These are phyloP conservation scores for Cololabis saira DNA, from an alignment of 2,113 vertebrate genomes.

Conservation along the genomic window DNA sequence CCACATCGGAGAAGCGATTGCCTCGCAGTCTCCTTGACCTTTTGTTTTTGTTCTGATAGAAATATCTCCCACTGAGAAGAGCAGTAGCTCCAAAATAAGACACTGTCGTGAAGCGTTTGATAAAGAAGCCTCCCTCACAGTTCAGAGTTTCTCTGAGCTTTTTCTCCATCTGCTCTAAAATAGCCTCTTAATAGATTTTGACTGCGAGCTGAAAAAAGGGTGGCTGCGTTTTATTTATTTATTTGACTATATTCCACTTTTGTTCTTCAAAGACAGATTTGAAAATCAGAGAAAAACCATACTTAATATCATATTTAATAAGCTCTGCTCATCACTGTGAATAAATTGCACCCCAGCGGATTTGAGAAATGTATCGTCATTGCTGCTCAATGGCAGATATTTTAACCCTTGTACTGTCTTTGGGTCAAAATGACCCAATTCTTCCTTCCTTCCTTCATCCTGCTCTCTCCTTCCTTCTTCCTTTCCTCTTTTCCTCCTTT, in stretches of 20 bases:
- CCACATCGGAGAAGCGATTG: slow-evolving; percentile 25
- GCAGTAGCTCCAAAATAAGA: slow-evolving; percentile 37
- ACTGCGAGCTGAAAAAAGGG: slow-evolving; percentile 22
- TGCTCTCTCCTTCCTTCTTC: too few species aligned
- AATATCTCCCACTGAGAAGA: slow-evolving; percentile 42
- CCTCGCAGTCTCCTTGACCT: slow-evolving; percentile 54
- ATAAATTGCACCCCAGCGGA: slow-evolving; percentile 26
- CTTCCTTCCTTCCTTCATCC: too few species aligned
- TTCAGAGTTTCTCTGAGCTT: slow-evolving; percentile 4
- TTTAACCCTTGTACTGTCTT: too few species aligned
- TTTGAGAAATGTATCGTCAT: slow-evolving; percentile 38
- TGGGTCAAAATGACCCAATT: too few species aligned
- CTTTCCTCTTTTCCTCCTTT: too few species aligned
- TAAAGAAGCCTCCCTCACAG: slow-evolving; percentile 22
- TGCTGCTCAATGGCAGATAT: neutral
- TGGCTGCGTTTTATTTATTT: slow-evolving; percentile 6
- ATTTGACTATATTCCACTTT: too few species aligned
- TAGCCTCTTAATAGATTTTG: slow-evolving; percentile 1
- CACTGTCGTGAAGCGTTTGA: slow-evolving; percentile 23
- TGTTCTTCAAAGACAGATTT: too few species aligned
- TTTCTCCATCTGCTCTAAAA: slow-evolving; percentile 24
- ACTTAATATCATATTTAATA: neutral
- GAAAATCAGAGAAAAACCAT: too few species aligned
- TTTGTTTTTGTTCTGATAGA: slow-evolving; percentile 51
- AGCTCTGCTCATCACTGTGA: slow-evolving; percentile 25